phyloP scores from a whole-genome alignment of 35 echinoderm and acorn worm species.

The Antedon bifida region DNA sequence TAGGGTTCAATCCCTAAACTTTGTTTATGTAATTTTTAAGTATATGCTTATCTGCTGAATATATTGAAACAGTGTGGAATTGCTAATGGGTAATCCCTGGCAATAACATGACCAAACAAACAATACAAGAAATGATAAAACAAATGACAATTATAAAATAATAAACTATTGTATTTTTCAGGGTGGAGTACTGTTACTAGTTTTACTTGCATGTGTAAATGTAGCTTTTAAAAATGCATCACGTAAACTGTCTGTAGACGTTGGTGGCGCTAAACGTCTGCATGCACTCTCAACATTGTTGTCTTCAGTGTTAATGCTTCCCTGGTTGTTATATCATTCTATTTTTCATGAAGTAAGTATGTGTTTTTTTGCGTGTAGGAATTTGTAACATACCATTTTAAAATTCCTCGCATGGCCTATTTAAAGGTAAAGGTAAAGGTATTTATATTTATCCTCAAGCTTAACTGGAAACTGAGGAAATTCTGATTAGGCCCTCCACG shows the following conservation, averaged over 20 bases:
- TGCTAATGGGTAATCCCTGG: too few relatives aligned
- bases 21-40: too few relatives aligned
- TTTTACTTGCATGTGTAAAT: constrained; percentile 45
- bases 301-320: constrained; percentile 51
- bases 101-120: too few relatives aligned
- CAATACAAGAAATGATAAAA: too few relatives aligned
- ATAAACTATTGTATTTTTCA: constrained; percentile 8
- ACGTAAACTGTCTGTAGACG: constrained; percentile 77
- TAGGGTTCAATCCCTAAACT: too few relatives aligned
- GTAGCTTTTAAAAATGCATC: constrained; percentile 78
- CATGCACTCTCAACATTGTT: constrained; percentile 68
- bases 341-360: constrained; percentile 77
- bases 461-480: too few relatives aligned
- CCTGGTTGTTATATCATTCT: constrained; percentile 67
- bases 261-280: constrained; percentile 76
- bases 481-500: too few relatives aligned
- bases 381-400: background rate
- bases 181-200: constrained; percentile 84
- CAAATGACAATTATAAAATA: too few relatives aligned
- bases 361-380: background rate
- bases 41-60: too few relatives aligned
- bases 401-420: background rate
- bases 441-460: too few relatives aligned
- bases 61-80: too few relatives aligned
- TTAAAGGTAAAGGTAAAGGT: too few relatives aligned